These are phyloP conservation scores for Galeruca laticollis DNA, from an alignment of 2,888 invertebrate genomes.

Conservation along the genomic window DNA sequence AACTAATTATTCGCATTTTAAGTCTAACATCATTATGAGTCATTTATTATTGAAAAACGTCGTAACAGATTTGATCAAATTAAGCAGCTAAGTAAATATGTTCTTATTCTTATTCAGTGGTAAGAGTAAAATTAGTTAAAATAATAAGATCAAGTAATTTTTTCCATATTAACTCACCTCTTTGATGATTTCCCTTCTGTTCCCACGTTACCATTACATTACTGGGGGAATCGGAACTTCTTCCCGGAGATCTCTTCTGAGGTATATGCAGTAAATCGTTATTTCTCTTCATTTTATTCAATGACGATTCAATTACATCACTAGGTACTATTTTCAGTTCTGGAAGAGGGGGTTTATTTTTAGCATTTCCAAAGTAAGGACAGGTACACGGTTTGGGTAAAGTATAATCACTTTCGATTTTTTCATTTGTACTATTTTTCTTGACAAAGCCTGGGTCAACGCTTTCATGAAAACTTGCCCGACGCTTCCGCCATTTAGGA, in stretches of 20 bases:
- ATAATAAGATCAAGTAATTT: neutral
- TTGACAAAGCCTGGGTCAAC: slow-evolving; percentile 51
- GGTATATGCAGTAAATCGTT: slow-evolving; percentile 59
- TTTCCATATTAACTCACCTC: slow-evolving; percentile 50
- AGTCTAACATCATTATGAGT: too few relatives aligned
- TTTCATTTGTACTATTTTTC: slow-evolving; percentile 45
- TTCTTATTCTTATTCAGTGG: too few relatives aligned
- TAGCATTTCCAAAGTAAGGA: slow-evolving; percentile 81
- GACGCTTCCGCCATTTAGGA: slow-evolving; percentile 63
- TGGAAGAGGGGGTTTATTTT: slow-evolving; percentile 59
- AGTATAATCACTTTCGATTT: slow-evolving; percentile 64
- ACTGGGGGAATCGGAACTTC: slow-evolving; percentile 57
- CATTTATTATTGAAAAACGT: too few relatives aligned
- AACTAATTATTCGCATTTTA: too few relatives aligned
- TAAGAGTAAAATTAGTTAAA: too few relatives aligned
- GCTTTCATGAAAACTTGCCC: slow-evolving; percentile 67
- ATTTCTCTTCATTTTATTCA: slow-evolving; percentile 10
- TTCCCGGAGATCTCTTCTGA: slow-evolving; percentile 53
- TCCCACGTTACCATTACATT: slow-evolving; percentile 80
- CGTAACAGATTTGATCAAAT: too few relatives aligned
- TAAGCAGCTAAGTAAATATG: too few relatives aligned
- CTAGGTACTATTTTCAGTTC: slow-evolving; percentile 68
- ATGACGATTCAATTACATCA: slow-evolving; percentile 49
- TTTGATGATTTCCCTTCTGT: slow-evolving; percentile 70
- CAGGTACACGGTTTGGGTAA: slow-evolving; percentile 85